phyloP scores from a whole-genome alignment of 2,888 invertebrate genomes.

The Selenia dentaria region DNA sequence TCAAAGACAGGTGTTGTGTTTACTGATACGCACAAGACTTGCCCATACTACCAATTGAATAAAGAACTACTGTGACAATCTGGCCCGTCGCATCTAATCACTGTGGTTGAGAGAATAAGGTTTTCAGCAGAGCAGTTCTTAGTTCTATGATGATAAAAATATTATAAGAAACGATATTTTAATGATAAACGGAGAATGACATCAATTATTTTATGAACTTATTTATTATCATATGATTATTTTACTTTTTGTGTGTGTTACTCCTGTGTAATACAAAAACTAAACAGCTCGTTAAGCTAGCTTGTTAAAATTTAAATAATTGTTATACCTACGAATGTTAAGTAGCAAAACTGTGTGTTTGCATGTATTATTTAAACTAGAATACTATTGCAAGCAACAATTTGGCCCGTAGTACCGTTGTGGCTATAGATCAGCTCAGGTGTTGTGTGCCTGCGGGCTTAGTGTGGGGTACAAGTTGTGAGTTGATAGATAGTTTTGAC shows the following conservation, averaged over 20 bases:
- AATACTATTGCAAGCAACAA: constrained; percentile 74
- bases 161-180: too few relatives aligned
- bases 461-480: constrained; percentile 43
- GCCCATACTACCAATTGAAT: too few relatives aligned
- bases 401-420: constrained; percentile 81
- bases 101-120: too few relatives aligned
- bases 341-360: constrained; percentile 18
- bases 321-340: constrained; percentile 11
- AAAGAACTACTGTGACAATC: too few relatives aligned
- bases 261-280: constrained; percentile 3
- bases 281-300: constrained; percentile 12
- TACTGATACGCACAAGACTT: too few relatives aligned
- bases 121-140: too few relatives aligned
- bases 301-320: constrained; percentile 7
- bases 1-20: too few relatives aligned
- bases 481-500: not conserved
- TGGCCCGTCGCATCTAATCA: too few relatives aligned
- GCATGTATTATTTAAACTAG: constrained; percentile 58
- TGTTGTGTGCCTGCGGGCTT: constrained; percentile 77
- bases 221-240: too few relatives aligned
- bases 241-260: not conserved
- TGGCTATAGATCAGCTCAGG: constrained; percentile 78
- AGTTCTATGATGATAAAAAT: too few relatives aligned
- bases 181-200: too few relatives aligned
- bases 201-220: too few relatives aligned